Conservation (phyloP, 2,888 invertebrate genomes). For the Eupithecia pulchellata region DNA sequence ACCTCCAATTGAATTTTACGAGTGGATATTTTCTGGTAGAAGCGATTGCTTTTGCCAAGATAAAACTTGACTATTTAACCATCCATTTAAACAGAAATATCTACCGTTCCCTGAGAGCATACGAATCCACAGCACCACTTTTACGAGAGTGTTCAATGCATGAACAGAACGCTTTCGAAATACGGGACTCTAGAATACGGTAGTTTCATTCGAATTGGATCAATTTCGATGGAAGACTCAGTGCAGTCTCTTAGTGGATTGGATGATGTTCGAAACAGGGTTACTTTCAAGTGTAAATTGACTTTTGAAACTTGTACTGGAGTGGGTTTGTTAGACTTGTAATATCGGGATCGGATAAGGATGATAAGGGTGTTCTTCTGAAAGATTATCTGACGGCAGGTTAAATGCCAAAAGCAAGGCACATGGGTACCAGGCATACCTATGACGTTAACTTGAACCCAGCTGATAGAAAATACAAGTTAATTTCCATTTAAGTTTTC, state of each 20-base stretch:
- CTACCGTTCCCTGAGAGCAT: neutral
- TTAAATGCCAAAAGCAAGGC: no score
- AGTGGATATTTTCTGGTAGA: neutral
- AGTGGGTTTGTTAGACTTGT: slow-evolving; percentile 4
- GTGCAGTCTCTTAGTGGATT: slow-evolving; percentile 55
- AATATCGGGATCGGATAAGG: neutral
- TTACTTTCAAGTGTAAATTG: slow-evolving; percentile 46
- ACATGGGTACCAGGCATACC: no score
- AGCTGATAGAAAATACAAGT: neutral
- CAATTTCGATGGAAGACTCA: slow-evolving; percentile 45
- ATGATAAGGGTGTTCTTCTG: neutral
- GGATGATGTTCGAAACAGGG: slow-evolving; percentile 44
- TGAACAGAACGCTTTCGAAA: slow-evolving; percentile 6
- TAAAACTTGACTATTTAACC: neutral
- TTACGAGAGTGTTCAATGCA: slow-evolving; percentile 9
- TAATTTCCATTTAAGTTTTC: neutral
- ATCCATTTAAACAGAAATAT: neutral
- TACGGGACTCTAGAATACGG: neutral
- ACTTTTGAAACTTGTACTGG: slow-evolving; percentile 27
- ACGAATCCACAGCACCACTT: neutral
- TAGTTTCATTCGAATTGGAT: slow-evolving; percentile 36
- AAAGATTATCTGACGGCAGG: neutral
- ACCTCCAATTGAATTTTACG: neutral
- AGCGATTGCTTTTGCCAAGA: neutral
- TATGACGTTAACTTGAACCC: no score